These are phyloP conservation scores for Ispidina lecontei DNA, from an alignment of 2,797 vertebrate genomes.

Conservation along the genomic window DNA sequence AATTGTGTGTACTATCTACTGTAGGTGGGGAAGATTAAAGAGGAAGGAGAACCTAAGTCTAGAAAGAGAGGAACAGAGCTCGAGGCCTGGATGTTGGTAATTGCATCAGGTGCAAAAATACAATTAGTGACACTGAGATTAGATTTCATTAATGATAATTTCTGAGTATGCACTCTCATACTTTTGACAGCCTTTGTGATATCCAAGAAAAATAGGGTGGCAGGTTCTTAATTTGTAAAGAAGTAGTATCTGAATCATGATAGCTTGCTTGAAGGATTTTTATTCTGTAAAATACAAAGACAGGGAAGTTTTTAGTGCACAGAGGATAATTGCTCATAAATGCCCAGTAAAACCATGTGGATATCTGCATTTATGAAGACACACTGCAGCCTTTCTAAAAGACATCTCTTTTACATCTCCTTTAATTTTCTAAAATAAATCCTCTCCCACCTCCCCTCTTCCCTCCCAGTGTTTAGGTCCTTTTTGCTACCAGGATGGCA, in stretches of 20 bases:
- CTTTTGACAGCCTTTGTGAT: neutral
- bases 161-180: neutral
- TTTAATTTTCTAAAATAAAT: no score
- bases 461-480: neutral
- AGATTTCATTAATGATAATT: no score
- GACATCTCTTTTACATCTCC: neutral
- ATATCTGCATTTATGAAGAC: neutral
- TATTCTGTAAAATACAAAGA: neutral
- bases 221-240: neutral
- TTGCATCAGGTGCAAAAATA: slow-evolving; percentile 19
- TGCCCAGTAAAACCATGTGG: neutral
- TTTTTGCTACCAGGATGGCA: neutral
- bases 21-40: neutral
- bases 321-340: slow-evolving; percentile 13
- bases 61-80: neutral
- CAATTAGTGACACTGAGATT: neutral
- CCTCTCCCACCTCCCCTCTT: slow-evolving; percentile 17
- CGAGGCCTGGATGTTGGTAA: neutral
- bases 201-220: neutral
- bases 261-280: slow-evolving; percentile 43
- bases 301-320: neutral
- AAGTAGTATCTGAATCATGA: neutral
- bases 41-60: neutral
- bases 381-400: slow-evolving; percentile 17
- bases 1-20: neutral